Conservation (phyloP, 2,797 vertebrate genomes). For the Melanotaenia boesemani region DNA sequence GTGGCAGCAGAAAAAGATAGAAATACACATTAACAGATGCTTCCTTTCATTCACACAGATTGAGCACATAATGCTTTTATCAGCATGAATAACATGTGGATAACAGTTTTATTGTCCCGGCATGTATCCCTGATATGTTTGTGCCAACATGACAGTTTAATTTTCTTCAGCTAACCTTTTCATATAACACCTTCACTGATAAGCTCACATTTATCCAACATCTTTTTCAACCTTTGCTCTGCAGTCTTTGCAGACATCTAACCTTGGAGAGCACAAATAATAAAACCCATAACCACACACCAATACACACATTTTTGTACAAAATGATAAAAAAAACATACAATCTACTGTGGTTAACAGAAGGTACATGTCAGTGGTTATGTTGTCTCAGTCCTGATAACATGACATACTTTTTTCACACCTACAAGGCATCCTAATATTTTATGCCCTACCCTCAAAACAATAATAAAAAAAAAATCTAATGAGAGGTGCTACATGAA, state of each 20-base stretch:
- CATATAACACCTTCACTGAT: slow-evolving; percentile 31
- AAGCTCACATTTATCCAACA: slow-evolving; percentile 6
- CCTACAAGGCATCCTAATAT: too few species aligned
- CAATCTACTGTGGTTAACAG: too few species aligned
- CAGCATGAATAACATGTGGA: slow-evolving; percentile 1
- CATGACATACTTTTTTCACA: too few species aligned
- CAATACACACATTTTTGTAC: neutral
- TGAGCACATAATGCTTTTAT: neutral
- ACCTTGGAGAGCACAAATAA: neutral
- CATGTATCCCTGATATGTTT: neutral
- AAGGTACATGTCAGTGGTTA: too few species aligned
- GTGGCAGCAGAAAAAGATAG: neutral
- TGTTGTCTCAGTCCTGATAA: too few species aligned
- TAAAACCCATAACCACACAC: neutral
- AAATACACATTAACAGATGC: neutral
- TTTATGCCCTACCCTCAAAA: too few species aligned
- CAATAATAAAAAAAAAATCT: neutral
- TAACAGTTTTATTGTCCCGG: slow-evolving; percentile 3
- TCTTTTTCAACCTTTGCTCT: neutral
- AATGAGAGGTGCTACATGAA: neutral
- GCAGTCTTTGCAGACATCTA: neutral
- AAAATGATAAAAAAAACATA: neutral
- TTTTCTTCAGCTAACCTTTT: slow-evolving; percentile 52
- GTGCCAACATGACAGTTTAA: slow-evolving; percentile 51
- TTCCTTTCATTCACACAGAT: neutral